Evolutionary conservation across 2,797 vertebrate genomes (phyloP), one percentile per base, ranked within the genome.

Genomic region (Clarias laeviceps): DNA sequence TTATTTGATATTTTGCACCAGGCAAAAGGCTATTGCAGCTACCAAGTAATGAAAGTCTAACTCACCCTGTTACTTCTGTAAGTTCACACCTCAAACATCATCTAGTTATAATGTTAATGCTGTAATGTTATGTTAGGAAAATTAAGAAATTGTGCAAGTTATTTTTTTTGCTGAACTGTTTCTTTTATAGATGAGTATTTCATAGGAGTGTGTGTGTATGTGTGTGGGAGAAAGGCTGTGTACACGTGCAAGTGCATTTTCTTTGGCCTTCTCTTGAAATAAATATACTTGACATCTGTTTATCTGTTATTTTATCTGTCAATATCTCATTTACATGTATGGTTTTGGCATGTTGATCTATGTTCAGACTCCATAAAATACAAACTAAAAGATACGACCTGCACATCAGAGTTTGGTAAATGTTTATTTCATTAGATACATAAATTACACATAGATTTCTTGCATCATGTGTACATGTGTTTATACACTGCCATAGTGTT

Each of bases 261-360:
- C 70, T 77, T 69, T 70, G 64, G 56, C 66, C 78, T 80, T 29
- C 34, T 83, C 29, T 68, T 27, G 20, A 81, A 85, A 85, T 80
- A 85, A 82, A 82, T 76, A 85, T 45, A 85, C 56, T 78, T 77
- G 76, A 40, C 20, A 3, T 65, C 45, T 77, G 61, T 56, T 76
- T 24, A 27, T 84, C 72, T 78, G 32, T 79, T 20, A 9, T 56
- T 84, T 57, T 77, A 57, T 34, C 54, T 57, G 50, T 76, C 73
- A 32, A 29, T 76, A 37, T 24, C 4, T 34, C 54, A 77, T 12
- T 74, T 50, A 59, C 18, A 22, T 59, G 1, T 72, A 20, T 6
- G 74, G 18, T 6, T 59, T 59, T 77, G 12, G 5, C 3, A 18
- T 56, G 50, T 20, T 74, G 54, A 29, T 74, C n/a, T 56, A 20